Conservation (phyloP, 2,888 invertebrate genomes). For the Leucophenga maculata region DNA sequence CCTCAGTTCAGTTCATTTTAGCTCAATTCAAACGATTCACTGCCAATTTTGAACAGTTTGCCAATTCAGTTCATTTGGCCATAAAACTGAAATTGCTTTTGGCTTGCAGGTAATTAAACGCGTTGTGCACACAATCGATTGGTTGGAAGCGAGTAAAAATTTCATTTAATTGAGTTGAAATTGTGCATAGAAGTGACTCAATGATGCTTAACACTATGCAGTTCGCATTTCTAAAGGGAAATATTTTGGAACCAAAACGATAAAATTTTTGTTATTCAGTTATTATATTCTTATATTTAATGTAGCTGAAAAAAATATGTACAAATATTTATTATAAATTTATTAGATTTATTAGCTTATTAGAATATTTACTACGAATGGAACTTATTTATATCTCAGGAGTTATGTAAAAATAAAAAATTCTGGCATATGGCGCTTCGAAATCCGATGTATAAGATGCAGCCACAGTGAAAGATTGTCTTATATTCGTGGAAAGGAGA, state of each 20-base stretch:
- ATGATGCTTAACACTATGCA: background rate
- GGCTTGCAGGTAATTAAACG: conserved; percentile 19
- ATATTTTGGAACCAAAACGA: conserved; percentile 13
- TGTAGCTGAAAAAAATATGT: no score
- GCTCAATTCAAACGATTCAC: background rate
- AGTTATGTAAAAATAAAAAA: no score
- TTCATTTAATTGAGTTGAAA: conserved; percentile 2
- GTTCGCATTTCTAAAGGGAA: background rate
- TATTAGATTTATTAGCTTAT: no score
- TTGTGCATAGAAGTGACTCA: conserved; percentile 2
- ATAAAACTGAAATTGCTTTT: conserved; percentile 23
- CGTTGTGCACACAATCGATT: background rate
- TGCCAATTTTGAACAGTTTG: background rate
- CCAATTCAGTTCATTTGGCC: background rate
- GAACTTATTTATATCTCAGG: no score
- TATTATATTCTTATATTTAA: background rate
- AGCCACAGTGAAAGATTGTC: no score
- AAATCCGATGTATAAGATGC: no score
- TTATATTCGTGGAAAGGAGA: no score
- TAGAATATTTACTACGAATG: no score
- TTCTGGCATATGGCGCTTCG: no score
- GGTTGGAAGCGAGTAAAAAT: background rate
- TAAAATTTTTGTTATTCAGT: background rate
- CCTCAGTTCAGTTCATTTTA: background rate
- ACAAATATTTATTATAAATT: no score